Conservation (phyloP, 2,113 vertebrate species). For the Clarias batrachus region DNA sequence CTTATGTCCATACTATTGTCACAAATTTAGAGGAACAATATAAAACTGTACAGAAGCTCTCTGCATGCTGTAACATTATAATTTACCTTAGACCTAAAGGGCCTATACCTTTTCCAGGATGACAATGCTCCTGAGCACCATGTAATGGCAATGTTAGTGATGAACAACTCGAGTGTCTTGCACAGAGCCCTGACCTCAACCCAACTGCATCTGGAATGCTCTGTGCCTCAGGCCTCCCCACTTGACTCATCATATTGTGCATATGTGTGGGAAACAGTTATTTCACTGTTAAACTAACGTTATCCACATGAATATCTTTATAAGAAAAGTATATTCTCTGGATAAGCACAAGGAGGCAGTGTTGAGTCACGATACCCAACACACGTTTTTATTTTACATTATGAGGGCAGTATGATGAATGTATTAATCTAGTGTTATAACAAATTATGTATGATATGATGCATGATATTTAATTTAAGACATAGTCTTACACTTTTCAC, state of each 20-base stretch:
- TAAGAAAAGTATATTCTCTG: background rate
- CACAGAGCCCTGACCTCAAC: too few relatives aligned
- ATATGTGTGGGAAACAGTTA: background rate
- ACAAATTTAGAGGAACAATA: background rate
- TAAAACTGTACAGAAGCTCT: background rate
- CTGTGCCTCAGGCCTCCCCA: background rate
- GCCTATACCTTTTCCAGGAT: background rate
- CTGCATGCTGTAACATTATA: background rate
- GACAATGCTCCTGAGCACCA: background rate
- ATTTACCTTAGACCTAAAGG: background rate
- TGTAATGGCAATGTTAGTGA: too few relatives aligned
- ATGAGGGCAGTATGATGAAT: background rate
- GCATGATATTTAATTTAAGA: background rate
- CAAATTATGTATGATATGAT: background rate
- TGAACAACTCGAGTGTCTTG: too few relatives aligned
- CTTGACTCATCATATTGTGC: background rate
- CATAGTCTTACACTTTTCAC: background rate
- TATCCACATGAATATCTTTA: background rate
- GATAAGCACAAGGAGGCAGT: conserved; percentile 20
- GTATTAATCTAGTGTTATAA: background rate
- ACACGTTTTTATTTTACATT: background rate
- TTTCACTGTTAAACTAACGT: background rate
- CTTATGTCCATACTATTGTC: background rate
- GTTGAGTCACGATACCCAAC: background rate
- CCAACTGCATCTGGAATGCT: background rate